phyloP scores from a whole-genome alignment of 2,888 invertebrate species.

The Polia nebulosa region DNA sequence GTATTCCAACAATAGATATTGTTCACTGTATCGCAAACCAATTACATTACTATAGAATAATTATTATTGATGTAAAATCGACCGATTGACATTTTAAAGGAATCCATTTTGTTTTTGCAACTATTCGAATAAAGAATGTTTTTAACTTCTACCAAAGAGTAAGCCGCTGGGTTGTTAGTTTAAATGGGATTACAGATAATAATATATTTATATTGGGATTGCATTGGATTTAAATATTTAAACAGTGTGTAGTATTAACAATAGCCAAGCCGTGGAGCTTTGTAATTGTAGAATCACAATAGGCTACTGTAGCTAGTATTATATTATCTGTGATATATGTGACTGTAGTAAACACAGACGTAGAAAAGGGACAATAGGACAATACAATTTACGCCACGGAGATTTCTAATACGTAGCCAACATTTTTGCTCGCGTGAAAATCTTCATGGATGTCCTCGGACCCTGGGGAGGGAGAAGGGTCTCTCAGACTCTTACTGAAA shows the following conservation, averaged over 20 bases:
- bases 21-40: constrained; percentile 80
- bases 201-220: constrained; percentile 43
- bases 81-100: constrained; percentile 72
- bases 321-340: no score
- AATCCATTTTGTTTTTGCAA: constrained; percentile 54
- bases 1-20: constrained; percentile 70
- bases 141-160: constrained; percentile 36
- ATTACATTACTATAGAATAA: constrained; percentile 84
- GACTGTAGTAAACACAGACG: constrained; percentile 4
- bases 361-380: constrained; percentile 8
- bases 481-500: not conserved
- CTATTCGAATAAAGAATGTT: constrained; percentile 35
- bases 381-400: not conserved
- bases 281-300: constrained; percentile 35
- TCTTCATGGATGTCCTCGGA: no score
- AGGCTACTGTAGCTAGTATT: no score
- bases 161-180: constrained; percentile 26
- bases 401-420: not conserved
- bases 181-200: constrained; percentile 42
- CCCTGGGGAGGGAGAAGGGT: no score
- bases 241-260: constrained; percentile 10
- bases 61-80: constrained; percentile 76
- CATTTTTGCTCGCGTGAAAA: not conserved
- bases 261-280: constrained; percentile 40
- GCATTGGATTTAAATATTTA: constrained; percentile 26